A percentile compares a stretch with the other conserved stretches of the same genome.
phyloP scores from a whole-genome alignment of 2,888 invertebrate species.

The Lycia hirtaria region DNA sequence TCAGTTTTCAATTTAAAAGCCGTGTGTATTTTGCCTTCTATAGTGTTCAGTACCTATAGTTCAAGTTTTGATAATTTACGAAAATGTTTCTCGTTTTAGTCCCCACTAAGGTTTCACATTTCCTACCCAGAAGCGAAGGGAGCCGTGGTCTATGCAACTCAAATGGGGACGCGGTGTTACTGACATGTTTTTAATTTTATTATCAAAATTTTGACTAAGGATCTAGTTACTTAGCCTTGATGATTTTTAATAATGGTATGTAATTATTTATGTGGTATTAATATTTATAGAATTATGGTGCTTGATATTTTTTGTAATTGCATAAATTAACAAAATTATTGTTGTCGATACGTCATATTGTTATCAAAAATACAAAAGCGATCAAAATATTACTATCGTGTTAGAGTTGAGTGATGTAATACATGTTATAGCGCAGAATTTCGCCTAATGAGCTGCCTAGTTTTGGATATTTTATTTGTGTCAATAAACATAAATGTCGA shows the following conservation, averaged over 20 bases:
- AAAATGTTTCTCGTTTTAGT: no score
- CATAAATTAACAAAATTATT: conserved; percentile 18
- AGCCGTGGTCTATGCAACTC: no score
- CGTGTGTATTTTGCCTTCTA: not conserved
- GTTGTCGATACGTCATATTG: conserved; percentile 25
- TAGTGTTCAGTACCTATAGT: not conserved
- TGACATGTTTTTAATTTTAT: no score
- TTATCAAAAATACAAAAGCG: conserved; percentile 24
- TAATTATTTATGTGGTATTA: no score
- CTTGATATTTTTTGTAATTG: conserved; percentile 30
- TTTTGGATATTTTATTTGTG: conserved; percentile 52
- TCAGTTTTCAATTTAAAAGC: not conserved
- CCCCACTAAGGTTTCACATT: no score
- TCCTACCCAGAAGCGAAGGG: no score
- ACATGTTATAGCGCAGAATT: conserved; percentile 29
- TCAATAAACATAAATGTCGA: conserved; percentile 57
- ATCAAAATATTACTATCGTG: not conserved
- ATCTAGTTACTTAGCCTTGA: no score
- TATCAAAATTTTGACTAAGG: no score
- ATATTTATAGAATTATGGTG: conserved; percentile 42
- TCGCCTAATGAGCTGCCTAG: conserved; percentile 44
- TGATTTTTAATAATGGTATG: no score
- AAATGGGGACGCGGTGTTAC: no score
- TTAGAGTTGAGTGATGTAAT: conserved; percentile 1
- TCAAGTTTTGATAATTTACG: no score